Base-by-base conservation (phyloP, 2,113 vertebrate genomes). In the Aptenodytes forsteri region DNA sequence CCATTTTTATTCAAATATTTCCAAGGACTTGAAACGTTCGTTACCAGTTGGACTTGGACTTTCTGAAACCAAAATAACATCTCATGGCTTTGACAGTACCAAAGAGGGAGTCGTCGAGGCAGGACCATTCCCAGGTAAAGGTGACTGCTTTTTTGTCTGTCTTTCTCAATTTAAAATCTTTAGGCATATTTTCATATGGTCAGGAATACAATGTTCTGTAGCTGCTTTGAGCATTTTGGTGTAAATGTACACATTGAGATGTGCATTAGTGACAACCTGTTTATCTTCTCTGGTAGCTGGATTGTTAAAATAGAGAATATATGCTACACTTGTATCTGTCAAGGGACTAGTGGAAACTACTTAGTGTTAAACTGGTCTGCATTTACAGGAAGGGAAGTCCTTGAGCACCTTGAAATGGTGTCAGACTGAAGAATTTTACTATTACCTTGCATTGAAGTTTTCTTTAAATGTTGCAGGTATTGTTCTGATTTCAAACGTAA, bases 91-190 rank as follows among this genome's bases (percentile, higher is more conserved):
- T 97, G 98, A 98, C 83, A 96, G 97, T 96, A 97, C 98, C 97
- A 98, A 98, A 91, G 99, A 99, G 78, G 99, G 99, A 95, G 97
- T 99, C 77, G 93, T 98, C 93, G 98, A 99, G 97, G 98, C 98
- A 66, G 98, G 99, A 93, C 98, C 98, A 10, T 98, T 98, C 97
- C 98, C 98, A 99, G 99, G 98, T 99, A 98, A 98, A 95, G 93
- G 54, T 82, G 67, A 91, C 44, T 90, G 62, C 1, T n/a, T 52
- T 62, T 54, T 59, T 49, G 9, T 36, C 6, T 70, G 22, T 26
- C 11, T 66, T 90, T 81, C 25, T 89, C 21, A n/a, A 5, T 44
- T 70, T 84, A 73, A 65, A 52, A 34, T 49, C 50, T 73, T 49
- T 5, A 61, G 23, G 22, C 25, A n/a, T 83, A 11, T 78, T 93